Evolutionary conservation across 64 coral and sea anemone species (phyloP).

Genomic region (Hydrozoanthus tunicans): DNA sequence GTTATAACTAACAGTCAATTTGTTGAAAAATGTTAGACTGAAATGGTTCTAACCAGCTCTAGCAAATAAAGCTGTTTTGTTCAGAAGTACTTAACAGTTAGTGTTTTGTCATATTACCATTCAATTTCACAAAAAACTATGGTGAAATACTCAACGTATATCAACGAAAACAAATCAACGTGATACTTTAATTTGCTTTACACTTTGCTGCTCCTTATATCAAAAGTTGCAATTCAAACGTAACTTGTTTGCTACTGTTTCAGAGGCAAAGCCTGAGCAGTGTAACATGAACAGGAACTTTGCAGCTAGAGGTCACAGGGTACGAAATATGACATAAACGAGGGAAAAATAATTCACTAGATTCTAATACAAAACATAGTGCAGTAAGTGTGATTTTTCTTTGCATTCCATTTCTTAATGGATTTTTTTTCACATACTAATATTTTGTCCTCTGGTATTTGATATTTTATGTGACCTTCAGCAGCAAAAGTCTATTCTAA

Average conservation of each 20-base stretch:
- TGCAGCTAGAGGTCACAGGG: slow-evolving; percentile 1
- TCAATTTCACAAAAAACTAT: slow-evolving; percentile 24
- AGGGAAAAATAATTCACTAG: background rate
- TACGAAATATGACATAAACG: background rate
- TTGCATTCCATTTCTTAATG: background rate
- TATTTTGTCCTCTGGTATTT: no score
- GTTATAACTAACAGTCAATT: slow-evolving; percentile 16
- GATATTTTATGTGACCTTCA: no score
- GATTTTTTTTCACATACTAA: no score
- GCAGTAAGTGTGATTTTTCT: background rate
- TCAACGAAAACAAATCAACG: background rate
- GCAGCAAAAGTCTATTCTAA: background rate
- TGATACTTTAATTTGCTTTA: slow-evolving; percentile 24
- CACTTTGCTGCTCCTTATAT: slow-evolving; percentile 16
- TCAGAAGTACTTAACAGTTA: slow-evolving; percentile 10
- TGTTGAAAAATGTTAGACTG: slow-evolving; percentile 22
- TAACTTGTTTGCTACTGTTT: slow-evolving; percentile 28
- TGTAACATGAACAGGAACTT: slow-evolving; percentile 24
- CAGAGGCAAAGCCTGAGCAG: slow-evolving; percentile 27
- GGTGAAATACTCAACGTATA: background rate
- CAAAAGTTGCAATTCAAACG: background rate
- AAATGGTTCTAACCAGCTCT: slow-evolving; percentile 18
- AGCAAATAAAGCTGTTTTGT: slow-evolving; percentile 25
- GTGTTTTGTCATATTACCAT: slow-evolving; percentile 51
- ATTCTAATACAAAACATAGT: background rate